phyloP scores from a whole-genome alignment of 2,888 invertebrate genomes.

The Dicyrtoma fusca region DNA sequence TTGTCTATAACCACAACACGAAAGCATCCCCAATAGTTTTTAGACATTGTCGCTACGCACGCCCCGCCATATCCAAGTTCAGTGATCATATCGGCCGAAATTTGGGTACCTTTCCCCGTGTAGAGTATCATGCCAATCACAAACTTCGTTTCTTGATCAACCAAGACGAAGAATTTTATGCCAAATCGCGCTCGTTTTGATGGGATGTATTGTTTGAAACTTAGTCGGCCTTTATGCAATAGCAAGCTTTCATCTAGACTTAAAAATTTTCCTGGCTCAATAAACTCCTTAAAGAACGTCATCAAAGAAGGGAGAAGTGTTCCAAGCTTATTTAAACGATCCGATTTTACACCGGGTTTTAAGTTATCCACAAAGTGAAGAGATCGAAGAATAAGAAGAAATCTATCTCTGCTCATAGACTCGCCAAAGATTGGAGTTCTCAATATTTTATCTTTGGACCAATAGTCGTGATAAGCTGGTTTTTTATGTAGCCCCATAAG shows the following conservation, averaged over 20 bases:
- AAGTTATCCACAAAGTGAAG: constrained; percentile 22
- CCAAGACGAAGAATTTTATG: constrained; percentile 42
- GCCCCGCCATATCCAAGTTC: constrained; percentile 40
- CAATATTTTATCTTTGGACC: constrained; percentile 27
- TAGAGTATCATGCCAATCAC: constrained; percentile 15
- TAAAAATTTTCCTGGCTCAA: constrained; percentile 29
- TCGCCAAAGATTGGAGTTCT: constrained; percentile 35
- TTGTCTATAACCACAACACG: constrained; percentile 38
- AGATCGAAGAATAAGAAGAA: constrained; percentile 28
- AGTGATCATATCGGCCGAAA: neutral
- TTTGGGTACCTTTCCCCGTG: constrained; percentile 11
- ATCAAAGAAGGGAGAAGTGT: constrained; percentile 23
- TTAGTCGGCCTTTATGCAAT: constrained; percentile 41
- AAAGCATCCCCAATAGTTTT: neutral
- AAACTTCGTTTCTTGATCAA: constrained; percentile 26
- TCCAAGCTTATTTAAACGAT: constrained; percentile 41
- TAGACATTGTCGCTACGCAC: constrained; percentile 15
- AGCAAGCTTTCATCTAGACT: constrained; percentile 45
- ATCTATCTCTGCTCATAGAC: constrained; percentile 36
- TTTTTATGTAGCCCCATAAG: constrained; percentile 41
- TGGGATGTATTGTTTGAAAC: constrained; percentile 46
- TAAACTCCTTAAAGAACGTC: constrained; percentile 11
- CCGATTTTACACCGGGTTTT: neutral
- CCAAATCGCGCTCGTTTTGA: constrained; percentile 44
- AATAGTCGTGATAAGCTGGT: neutral